phyloP scores from a whole-genome alignment of 2,888 invertebrate species.

The Leptodirus hochenwartii region DNA sequence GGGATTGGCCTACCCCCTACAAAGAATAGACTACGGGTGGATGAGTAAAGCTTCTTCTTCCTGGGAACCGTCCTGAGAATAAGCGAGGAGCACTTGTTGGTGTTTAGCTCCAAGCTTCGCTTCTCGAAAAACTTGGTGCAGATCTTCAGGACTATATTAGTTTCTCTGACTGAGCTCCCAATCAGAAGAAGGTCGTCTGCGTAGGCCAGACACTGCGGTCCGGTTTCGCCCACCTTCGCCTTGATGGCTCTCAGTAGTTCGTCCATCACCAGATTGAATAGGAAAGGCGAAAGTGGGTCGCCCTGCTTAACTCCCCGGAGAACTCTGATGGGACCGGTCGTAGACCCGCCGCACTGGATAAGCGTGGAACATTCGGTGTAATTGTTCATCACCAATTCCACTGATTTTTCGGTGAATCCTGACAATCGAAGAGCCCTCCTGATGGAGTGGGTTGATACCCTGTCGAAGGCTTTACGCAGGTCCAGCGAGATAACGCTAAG shows the following conservation, averaged over 20 bases:
- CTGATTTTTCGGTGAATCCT: slow-evolving; percentile 18
- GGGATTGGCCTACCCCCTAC: no score
- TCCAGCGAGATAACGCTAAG: slow-evolving; percentile 22
- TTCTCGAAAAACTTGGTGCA: no score
- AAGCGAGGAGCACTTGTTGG: no score
- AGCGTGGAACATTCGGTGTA: slow-evolving; percentile 15
- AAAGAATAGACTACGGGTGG: no score
- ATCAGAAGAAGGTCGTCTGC: slow-evolving; percentile 23
- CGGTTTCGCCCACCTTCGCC: slow-evolving; percentile 9
- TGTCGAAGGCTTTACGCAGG: slow-evolving; percentile 25
- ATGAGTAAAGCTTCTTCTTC: no score
- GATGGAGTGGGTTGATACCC: slow-evolving; percentile 14
- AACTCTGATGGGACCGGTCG: slow-evolving; percentile 10
- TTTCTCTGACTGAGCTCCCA: no score
- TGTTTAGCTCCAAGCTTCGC: no score
- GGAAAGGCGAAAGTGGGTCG: slow-evolving; percentile 18
- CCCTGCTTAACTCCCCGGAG: slow-evolving; percentile 24
- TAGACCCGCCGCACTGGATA: slow-evolving; percentile 16
- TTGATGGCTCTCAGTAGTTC: slow-evolving; percentile 13
- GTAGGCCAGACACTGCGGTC: slow-evolving; percentile 16
- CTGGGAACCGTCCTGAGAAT: no score
- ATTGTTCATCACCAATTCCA: slow-evolving; percentile 16
- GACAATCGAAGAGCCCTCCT: slow-evolving; percentile 15
- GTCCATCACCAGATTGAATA: slow-evolving; percentile 17
- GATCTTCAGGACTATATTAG: no score